Evolutionary conservation across 2,888 invertebrate genomes (phyloP), one percentile per base, ranked within the genome.

Genomic region (Pterobdella sp.): DNA sequence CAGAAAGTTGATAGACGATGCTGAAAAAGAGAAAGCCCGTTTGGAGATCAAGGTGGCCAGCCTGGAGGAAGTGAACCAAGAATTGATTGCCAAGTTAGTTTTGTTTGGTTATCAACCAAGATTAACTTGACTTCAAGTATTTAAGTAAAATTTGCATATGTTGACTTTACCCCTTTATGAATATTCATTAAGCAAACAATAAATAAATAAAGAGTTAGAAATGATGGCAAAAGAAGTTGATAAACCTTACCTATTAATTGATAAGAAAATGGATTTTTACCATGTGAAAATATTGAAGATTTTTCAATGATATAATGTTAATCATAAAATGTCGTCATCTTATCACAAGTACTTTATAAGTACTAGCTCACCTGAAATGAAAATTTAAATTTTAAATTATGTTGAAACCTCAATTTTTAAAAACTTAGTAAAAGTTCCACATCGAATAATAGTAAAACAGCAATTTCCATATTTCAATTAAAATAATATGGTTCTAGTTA

Each of bases 11-110:
- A 82, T 86, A 74, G 85, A 86, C 78, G 84, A 84, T 67, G 81
- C 84, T 2, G 84, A 84, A 66, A 82, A 85, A 75, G 82, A 85
- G 76, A 85, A 85, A 79, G 84, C 84, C 37, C 82, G 83, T 72
- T 80, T 86, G 73, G 85, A 86, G 79, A 83, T 86, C 74, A 82
- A 84, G 74, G 80, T 83, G 69, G 82, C 82, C 69, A 80, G 82
- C 73, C 80, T 85, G 65, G 82, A 84, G 69, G 85, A 86, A 65
- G 84, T 85, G 77, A 79, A 85, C 63, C 80, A 82, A 36, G 80
- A 81, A 49, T 77, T 81, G 31, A n/a, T 22, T 26, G 26, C 63
- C 29, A 71, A 71, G 71, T 71, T 0, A 31, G 71, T 36, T 10
- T 7, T 10, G 7, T 22, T 63, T 26, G 10, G 63, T 63, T 63